These are phyloP conservation scores for Merluccius polli DNA, from an alignment of 2,797 vertebrate species.

Conservation along the genomic window DNA sequence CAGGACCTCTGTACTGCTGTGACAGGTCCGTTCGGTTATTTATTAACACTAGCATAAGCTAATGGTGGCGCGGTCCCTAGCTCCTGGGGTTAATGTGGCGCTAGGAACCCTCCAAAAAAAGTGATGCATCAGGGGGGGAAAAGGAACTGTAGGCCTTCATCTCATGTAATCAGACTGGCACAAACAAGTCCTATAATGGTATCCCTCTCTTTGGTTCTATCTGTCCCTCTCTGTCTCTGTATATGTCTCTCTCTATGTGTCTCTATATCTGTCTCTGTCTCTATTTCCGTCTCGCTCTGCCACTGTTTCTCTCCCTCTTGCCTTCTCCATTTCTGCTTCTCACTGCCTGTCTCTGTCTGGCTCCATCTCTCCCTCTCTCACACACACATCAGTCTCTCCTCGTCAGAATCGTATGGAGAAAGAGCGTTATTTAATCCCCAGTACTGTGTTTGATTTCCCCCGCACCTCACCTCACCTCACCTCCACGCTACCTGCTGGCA, in stretches of 20 bases:
- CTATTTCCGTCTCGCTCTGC: not conserved
- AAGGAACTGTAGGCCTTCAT: conserved; percentile 33
- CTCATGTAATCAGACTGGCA: conserved; percentile 49
- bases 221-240: too few relatives aligned
- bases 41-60: not conserved
- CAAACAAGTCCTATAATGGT: too few relatives aligned
- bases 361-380: conserved; percentile 32
- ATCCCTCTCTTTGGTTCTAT: too few relatives aligned
- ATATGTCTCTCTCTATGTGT: not conserved
- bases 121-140: not conserved
- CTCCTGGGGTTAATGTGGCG: not conserved
- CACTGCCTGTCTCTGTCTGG: not conserved
- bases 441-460: not conserved
- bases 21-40: not conserved
- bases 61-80: not conserved
- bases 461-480: not conserved
- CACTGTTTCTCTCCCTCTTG: not conserved
- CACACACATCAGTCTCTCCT: conserved; percentile 25
- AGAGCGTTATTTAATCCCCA: conserved; percentile 41
- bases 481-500: not conserved
- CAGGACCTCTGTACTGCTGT: not conserved
- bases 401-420: conserved; percentile 48
- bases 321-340: not conserved
- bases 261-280: not conserved
- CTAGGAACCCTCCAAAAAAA: not conserved